Percentiles rank a stretch among this genome's conserved stretches.
Evolutionary conservation across 2,113 vertebrate genomes (phyloP).

Genomic region (Tautogolabrus adspersus): DNA sequence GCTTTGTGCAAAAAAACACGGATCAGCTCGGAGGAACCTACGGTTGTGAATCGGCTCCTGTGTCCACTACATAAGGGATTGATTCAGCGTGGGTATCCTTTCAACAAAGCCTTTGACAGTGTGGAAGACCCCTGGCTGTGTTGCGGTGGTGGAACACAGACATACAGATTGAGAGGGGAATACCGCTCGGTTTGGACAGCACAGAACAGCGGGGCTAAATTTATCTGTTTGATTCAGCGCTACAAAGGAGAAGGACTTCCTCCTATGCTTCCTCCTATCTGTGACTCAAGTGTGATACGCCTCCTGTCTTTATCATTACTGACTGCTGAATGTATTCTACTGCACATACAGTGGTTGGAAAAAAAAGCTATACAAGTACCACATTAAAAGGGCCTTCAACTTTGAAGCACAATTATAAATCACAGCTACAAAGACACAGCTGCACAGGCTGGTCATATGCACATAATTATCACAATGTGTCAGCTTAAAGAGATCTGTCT

Average conservation of each 20-base stretch:
- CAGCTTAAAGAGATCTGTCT: conserved; percentile 32
- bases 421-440: conserved; percentile 36
- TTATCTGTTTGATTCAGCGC: conserved; percentile 62
- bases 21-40: conserved; percentile 67
- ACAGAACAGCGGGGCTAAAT: conserved; percentile 55
- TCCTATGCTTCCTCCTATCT: conserved; percentile 11
- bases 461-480: conserved; percentile 36
- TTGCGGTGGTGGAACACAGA: conserved; percentile 52
- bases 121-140: conserved; percentile 70
- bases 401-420: conserved; percentile 34
- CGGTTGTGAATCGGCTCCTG: conserved; percentile 75
- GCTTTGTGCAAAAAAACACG: conserved; percentile 70
- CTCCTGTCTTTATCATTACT: conserved; percentile 21
- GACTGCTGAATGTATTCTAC: conserved; percentile 11
- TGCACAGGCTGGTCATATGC: conserved; percentile 10
- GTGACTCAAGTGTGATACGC: neutral
- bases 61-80: conserved; percentile 74
- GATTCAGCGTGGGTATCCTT: conserved; percentile 70
- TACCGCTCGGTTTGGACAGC: conserved; percentile 51
- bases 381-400: conserved; percentile 38
- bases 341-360: neutral
- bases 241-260: conserved; percentile 40
- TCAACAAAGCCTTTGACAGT: conserved; percentile 75
- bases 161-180: conserved; percentile 67
- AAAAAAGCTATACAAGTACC: conserved; percentile 6